Conservation (phyloP, 1,140 invertebrate genomes). For the Drosophila insularis region DNA sequence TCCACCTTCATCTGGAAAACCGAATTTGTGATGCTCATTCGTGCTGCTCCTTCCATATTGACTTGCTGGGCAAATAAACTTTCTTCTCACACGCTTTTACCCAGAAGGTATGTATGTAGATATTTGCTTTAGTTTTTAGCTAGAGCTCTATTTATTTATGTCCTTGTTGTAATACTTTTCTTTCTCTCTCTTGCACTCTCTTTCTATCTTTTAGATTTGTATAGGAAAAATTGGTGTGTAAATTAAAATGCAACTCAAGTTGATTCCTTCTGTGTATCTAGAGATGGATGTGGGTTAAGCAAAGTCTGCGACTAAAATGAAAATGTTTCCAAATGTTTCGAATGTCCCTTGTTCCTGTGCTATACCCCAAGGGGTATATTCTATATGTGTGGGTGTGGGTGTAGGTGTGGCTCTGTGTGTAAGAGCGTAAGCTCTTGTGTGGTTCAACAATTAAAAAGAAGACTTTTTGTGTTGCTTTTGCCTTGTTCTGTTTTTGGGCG, state of each 20-base stretch:
- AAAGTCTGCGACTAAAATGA: conserved; percentile 58
- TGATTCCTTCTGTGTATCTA: conserved; percentile 36
- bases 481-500: conserved; percentile 3
- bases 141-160: conserved; percentile 69
- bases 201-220: conserved; percentile 10
- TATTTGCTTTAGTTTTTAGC: conserved; percentile 66
- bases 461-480: conserved; percentile 31
- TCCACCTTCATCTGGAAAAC: conserved; percentile 15
- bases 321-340: conserved; percentile 29
- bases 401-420: conserved; percentile 31
- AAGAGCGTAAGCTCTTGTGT: conserved; percentile 63
- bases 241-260: conserved; percentile 76
- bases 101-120: conserved; percentile 13
- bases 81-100: conserved; percentile 7
- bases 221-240: conserved; percentile 55
- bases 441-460: conserved; percentile 74
- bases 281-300: conserved; percentile 65
- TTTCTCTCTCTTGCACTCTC: not conserved
- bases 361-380: conserved; percentile 7
- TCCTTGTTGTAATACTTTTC: conserved; percentile 20
- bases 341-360: conserved; percentile 21
- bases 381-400: conserved; percentile 17
- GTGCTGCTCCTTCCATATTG: conserved; percentile 24
- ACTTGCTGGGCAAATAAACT: conserved; percentile 7
- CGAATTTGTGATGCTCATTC: conserved; percentile 29